Percentiles rank a stretch among this genome's conserved stretches.
These are phyloP conservation scores for Heliocidaris tuberculata DNA, from an alignment of 35 echinoderm and acorn worm species.

Conservation along the genomic window DNA sequence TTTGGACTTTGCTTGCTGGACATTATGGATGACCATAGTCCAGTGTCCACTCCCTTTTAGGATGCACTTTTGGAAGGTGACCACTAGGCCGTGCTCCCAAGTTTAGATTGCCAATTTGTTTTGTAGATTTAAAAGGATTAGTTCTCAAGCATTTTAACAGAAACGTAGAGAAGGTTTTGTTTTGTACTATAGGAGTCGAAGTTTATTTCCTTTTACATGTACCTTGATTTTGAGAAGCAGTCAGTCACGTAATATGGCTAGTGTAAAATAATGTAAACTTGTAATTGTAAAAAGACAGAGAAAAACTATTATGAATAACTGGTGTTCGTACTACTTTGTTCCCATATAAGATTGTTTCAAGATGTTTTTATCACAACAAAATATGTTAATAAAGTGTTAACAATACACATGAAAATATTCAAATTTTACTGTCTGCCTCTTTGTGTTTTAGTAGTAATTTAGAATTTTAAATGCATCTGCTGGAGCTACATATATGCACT, in stretches of 20 bases:
- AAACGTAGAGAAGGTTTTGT: not conserved
- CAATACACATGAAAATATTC: not conserved
- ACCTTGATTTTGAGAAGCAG: conserved; percentile 1
- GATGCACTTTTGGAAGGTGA: not conserved
- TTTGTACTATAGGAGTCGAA: not conserved
- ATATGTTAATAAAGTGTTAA: conserved; percentile 38
- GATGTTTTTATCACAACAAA: conserved; percentile 42
- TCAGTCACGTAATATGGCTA: not conserved
- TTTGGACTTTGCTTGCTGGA: too few species aligned
- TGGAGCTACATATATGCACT: too few species aligned
- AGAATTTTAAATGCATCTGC: too few species aligned
- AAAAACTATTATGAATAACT: conserved; percentile 27
- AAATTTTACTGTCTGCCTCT: not conserved
- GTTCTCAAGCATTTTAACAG: not conserved
- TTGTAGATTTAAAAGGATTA: not conserved
- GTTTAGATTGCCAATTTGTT: not conserved
- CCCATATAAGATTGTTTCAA: conserved; percentile 1
- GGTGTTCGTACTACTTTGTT: conserved; percentile 44
- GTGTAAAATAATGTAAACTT: conserved; percentile 30
- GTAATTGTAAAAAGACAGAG: conserved; percentile 46
- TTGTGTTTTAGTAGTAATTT: not conserved
- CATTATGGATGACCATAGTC: not conserved
- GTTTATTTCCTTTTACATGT: not conserved
- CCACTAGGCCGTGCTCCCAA: not conserved
- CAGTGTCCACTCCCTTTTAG: not conserved